Evolutionary conservation across 1,140 invertebrate genomes (phyloP), one percentile per base, ranked within the genome.

Genomic region (Gonioctena quinquepunctata): DNA sequence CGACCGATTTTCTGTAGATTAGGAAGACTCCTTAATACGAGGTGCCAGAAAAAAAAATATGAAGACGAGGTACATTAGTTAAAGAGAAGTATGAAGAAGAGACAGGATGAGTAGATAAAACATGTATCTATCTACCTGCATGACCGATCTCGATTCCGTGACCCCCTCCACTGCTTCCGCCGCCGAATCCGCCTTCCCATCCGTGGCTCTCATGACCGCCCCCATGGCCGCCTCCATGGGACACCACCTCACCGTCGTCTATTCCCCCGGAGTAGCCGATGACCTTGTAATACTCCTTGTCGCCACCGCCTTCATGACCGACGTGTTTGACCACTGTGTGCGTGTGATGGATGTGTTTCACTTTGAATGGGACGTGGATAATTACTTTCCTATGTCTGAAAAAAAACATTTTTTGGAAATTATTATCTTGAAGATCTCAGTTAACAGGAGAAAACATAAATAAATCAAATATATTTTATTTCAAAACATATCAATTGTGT

Each of bases 311-410:
- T 72, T 85, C 73, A 28, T 76, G 76, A 16, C 77, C 78, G 25
- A 88, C 81, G 72, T 88, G 87, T 69, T 88, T 88, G 67, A 86
- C 86, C 27, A 89, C 84, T 4, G 88, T 89, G 77, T 88, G 87
- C 27, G 87, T 88, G 76, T 89, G 87, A 69, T 88, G 87, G 71
- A 88, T 86, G 65, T 86, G 84, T 63, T 89, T 88, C 50, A 89
- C 86, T 75, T 86, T 87, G 73, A 86, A 79, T 1, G 88, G 87
- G 3, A 88, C 87, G 77, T 89, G 88, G 76, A 89, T 88, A 68
- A 89, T 83, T 54, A 89, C 84, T 74, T 88, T 87, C 79, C 88
- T 88, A 77, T 88, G 86, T 68, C 71, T 67, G 49, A 83, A 85
- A 74, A 62, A 42, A n/a, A 42, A 42, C n/a, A n/a, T n/a, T n/a